Conservation (phyloP, 2,888 invertebrate genomes). For the Clostera curtula region DNA sequence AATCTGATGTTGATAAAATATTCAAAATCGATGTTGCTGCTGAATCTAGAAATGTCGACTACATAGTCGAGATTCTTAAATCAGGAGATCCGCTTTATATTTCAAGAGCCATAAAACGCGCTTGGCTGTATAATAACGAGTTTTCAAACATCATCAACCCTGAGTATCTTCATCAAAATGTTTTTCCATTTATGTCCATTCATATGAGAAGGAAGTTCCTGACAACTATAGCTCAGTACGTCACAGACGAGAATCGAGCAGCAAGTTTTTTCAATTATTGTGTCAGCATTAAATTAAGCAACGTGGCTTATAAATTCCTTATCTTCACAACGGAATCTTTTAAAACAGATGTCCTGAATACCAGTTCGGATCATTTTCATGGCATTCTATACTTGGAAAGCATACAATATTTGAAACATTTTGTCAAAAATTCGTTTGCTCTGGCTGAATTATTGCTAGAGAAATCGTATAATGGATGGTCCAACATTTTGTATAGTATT, state of each 20-base stretch:
- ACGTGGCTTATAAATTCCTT: slow-evolving; percentile 39
- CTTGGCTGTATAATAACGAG: slow-evolving; percentile 38
- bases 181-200: slow-evolving; percentile 46
- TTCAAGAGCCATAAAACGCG: slow-evolving; percentile 40
- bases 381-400: too few relatives aligned
- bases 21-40: slow-evolving; percentile 52
- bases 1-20: slow-evolving; percentile 40
- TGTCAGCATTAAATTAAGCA: slow-evolving; percentile 18
- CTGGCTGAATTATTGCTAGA: slow-evolving; percentile 24
- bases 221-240: slow-evolving; percentile 24
- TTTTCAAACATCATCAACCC: slow-evolving; percentile 33
- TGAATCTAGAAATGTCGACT: slow-evolving; percentile 36
- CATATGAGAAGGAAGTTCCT: slow-evolving; percentile 48
- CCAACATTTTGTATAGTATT: slow-evolving; percentile 10
- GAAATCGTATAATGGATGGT: background rate
- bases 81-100: slow-evolving; percentile 42
- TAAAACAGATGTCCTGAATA: slow-evolving; percentile 31
- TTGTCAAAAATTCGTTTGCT: slow-evolving; percentile 33
- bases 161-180: slow-evolving; percentile 33
- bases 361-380: too few relatives aligned
- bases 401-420: slow-evolving; percentile 17
- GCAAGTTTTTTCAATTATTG: slow-evolving; percentile 39
- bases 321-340: slow-evolving; percentile 32
- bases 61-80: slow-evolving; percentile 40
- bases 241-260: slow-evolving; percentile 30